Evolutionary conservation across 2,888 invertebrate genomes (phyloP).

Genomic region (Steinernema scapterisci): DNA sequence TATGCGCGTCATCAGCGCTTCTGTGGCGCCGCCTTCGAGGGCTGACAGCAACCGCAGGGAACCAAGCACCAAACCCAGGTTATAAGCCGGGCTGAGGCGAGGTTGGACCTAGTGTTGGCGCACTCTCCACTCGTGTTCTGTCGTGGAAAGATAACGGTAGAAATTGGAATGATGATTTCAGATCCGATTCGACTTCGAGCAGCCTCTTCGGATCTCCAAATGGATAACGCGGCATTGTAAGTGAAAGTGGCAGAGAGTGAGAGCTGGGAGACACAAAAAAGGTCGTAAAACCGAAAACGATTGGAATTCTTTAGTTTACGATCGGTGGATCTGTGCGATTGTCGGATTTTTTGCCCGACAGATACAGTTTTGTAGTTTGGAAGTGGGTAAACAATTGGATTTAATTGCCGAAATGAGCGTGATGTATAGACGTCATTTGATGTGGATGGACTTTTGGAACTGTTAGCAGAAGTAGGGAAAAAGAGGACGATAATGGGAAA

Average conservation of each 20-base stretch:
- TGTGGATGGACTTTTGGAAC: neutral
- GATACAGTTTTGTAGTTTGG: conserved; percentile 1
- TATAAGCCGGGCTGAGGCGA: neutral
- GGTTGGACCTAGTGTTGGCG: neutral
- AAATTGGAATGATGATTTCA: neutral
- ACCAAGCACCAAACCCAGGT: neutral
- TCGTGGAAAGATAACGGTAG: neutral
- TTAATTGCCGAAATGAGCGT: neutral
- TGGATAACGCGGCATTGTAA: conserved; percentile 27
- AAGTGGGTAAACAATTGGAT: neutral
- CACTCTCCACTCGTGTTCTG: neutral
- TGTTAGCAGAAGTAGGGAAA: neutral
- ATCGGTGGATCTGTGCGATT: neutral
- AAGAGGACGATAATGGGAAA: no score
- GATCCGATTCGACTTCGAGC: neutral
- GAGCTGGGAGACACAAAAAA: neutral
- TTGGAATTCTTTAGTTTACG: conserved; percentile 14
- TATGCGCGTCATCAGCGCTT: conserved; percentile 3
- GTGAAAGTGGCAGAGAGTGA: neutral
- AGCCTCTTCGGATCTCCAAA: neutral
- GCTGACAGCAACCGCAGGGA: no score
- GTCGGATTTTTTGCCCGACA: neutral
- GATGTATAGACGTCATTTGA: no score
- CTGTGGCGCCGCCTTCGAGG: conserved; percentile 16
- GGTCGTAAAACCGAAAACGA: conserved; percentile 10